Conservation (phyloP, 2,888 invertebrate genomes). For the Hydroisotoma schaefferi region DNA sequence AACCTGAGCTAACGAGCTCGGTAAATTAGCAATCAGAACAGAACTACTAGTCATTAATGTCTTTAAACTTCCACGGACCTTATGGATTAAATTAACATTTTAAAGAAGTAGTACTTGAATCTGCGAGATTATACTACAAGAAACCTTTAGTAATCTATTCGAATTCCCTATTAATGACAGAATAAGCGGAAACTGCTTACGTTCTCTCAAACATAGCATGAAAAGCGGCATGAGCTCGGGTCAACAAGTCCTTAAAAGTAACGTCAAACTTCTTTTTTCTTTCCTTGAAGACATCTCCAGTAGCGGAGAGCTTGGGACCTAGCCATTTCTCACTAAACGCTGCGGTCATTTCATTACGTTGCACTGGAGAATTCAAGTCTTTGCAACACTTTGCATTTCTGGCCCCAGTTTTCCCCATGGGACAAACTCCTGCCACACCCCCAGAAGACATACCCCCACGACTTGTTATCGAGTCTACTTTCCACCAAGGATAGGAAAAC, state of each 20-base stretch:
- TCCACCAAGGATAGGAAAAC: slow-evolving; percentile 48
- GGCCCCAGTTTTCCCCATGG: slow-evolving; percentile 23
- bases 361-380: slow-evolving; percentile 31
- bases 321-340: slow-evolving; percentile 45
- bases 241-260: slow-evolving; percentile 45
- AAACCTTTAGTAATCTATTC: too few species aligned
- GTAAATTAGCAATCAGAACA: background rate
- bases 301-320: slow-evolving; percentile 36
- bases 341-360: slow-evolving; percentile 34
- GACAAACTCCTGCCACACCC: slow-evolving; percentile 15
- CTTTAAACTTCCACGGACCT: too few species aligned
- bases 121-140: too few species aligned
- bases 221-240: slow-evolving; percentile 57
- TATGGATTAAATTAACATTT: too few species aligned
- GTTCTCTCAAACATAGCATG: slow-evolving; percentile 94
- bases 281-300: slow-evolving; percentile 44
- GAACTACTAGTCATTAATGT: background rate
- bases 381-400: slow-evolving; percentile 43
- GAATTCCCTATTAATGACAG: too few species aligned
- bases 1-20: background rate
- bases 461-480: background rate
- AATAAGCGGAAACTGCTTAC: slow-evolving; percentile 31
- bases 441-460: background rate
- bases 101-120: too few species aligned
- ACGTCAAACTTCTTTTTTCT: slow-evolving; percentile 46